Base-by-base conservation (phyloP, 2,797 vertebrate genomes). In the Thripadectes ignobilis region DNA sequence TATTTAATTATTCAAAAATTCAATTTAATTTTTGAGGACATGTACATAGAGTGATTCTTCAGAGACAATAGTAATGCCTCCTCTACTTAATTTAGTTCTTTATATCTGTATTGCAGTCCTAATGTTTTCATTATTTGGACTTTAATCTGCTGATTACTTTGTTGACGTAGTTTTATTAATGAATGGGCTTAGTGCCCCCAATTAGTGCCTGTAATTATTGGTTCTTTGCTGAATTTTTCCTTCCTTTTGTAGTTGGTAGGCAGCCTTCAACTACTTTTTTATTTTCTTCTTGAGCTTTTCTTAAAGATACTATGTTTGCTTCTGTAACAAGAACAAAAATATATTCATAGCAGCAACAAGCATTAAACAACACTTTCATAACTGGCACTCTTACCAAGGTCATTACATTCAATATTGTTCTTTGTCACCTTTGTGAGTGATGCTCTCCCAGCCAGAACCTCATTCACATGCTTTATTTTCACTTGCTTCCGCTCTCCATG, bases 81-180 rank as follows among this genome's bases (percentile, higher is more conserved):
- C 80, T 65, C 68, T 32, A 14, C 14, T 85, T 71, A 95, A 89
- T 96, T 94, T 95, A 93, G 63, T 84, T 84, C 67, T 94, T 96
- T 77, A 82, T 95, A 97, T 97, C 94, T 92, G 73, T 57, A 92
- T 79, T 89, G 52, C 57, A 68, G 30, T 87, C 87, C 81, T 95
- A 94, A 89, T 74, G 83, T 96, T 96, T 97, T 96, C 94, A 91
- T 95, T 97, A 91, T 94, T 94, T 81, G 61, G 71, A 61, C 87
- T 94, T 92, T 69, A 93, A 95, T 92, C 93, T 85, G 19, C 89
- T 93, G 94, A 95, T 93, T 96, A 91, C 94, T 97, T 96, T 95
- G 94, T 95, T 97, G 95, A 97, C 78, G 26, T 91, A 96, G 41
- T 84, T 96, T 98, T 97, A 98, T 97, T 98, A 98, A 98, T 92